Evolutionary conservation across 2,797 vertebrate species (phyloP), one percentile per base, ranked within the genome.

Genomic region (Trematomus bernacchii): DNA sequence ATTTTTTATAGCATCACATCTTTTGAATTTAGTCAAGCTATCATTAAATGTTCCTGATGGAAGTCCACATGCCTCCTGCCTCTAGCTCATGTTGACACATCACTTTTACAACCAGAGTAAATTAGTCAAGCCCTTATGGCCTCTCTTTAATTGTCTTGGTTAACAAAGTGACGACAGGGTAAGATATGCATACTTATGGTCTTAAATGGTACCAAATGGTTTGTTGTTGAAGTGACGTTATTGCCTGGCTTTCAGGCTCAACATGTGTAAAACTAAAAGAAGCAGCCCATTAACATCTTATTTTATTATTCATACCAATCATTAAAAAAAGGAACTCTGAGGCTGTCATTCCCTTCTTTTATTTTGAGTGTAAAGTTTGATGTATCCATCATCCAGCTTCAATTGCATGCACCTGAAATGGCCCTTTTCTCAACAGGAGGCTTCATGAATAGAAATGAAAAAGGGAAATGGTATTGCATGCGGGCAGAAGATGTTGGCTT

Each of bases 371-470:
- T 57, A 74, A 71, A 73, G 43, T 6, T 52, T 57, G 33, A 10
- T 62, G 52, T n/a, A 27, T 62, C 73, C 8, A 10, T 62, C 74
- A 62, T 37, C 66, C 55, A 21, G 62, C 47, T 69, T 63, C 10
- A 43, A 14, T 55, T 48, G 60, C 73, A 66, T 60, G 71, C 69
- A 54, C 71, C 74, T 85, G 60, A 10, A 71, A 58, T 18, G 75
- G 42, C 71, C 52, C 27, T 54, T 78, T 79, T 89, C 71, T 85
- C 76, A 71, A 52, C 83, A 63, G 82, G 76, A 86, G 79, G 21
- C 73, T 33, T 83, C 74, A 54, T 76, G 79, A 78, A 80, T 74
- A 82, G 80, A 88, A 87, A 89, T 83, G 65, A 76, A 79, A 76
- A 37, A 43, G 15, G 48, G 53, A 64, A 76, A 70, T 15, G 64